A percentile compares a stretch with the other conserved stretches of the same genome.
Evolutionary conservation across 2,888 invertebrate genomes (phyloP).

Genomic region (Pterobdella sp.): DNA sequence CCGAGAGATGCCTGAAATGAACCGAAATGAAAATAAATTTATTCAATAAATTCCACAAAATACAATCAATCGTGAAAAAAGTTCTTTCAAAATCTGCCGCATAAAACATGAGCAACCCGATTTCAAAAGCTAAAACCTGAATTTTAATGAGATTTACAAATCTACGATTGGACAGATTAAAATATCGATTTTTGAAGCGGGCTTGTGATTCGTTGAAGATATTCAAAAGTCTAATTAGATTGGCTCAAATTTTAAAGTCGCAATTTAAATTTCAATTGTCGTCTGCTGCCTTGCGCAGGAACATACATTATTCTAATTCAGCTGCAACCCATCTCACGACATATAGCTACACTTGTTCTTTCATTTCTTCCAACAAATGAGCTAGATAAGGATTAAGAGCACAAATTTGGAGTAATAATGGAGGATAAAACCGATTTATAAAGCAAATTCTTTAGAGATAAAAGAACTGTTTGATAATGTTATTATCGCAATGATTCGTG

Average conservation of each 20-base stretch:
- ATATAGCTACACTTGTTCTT: neutral
- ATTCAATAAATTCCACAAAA: too few relatives aligned
- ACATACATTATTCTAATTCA: constrained; percentile 5
- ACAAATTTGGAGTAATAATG: neutral
- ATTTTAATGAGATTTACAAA: neutral
- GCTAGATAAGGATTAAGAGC: neutral
- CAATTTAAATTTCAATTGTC: constrained; percentile 1
- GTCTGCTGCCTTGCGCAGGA: neutral
- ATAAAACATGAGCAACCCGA: too few relatives aligned
- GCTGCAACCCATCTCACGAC: neutral
- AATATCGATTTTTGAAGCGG: constrained; percentile 14
- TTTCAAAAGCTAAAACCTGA: neutral
- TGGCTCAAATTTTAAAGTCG: constrained; percentile 12
- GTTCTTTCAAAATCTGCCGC: too few relatives aligned
- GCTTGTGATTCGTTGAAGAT: constrained; percentile 1
- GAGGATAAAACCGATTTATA: neutral
- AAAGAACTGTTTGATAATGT: neutral
- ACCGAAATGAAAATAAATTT: too few relatives aligned
- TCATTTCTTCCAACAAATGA: neutral
- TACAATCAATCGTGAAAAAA: too few relatives aligned
- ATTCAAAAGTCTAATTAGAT: constrained; percentile 11
- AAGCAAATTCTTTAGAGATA: neutral
- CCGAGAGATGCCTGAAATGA: too few relatives aligned
- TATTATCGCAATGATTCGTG: neutral
- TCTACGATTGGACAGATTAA: constrained; percentile 6